These are phyloP conservation scores for Prionailurus bengalensis DNA, from an alignment of 2,113 vertebrate species.

Conservation along the genomic window DNA sequence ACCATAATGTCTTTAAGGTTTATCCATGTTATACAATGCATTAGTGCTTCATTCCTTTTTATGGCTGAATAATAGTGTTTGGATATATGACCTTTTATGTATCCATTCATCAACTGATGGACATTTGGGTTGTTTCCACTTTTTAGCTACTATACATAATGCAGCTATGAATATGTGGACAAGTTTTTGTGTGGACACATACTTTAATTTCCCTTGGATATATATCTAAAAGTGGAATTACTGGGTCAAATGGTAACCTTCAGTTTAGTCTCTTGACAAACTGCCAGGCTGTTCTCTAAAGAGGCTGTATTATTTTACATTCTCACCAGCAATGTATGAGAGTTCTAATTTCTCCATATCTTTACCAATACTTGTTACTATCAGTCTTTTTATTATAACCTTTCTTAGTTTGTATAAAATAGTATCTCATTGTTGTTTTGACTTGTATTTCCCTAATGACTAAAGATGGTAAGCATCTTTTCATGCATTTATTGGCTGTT, in stretches of 20 bases:
- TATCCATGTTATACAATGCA: not conserved
- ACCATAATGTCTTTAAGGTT: not conserved
- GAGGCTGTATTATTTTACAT: not conserved
- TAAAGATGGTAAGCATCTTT: not conserved
- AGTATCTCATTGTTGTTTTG: not conserved
- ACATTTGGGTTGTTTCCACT: not conserved
- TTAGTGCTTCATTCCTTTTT: not conserved
- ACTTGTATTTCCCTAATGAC: slow-evolving; percentile 22
- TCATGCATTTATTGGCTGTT: not conserved
- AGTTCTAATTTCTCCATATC: not conserved
- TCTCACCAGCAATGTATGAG: not conserved
- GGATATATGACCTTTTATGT: not conserved
- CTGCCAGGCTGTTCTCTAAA: not conserved
- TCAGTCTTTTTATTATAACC: not conserved
- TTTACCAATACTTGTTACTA: not conserved
- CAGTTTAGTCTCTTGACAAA: not conserved
- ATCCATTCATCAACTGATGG: not conserved
- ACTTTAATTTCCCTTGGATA: not conserved
- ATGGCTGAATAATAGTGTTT: not conserved
- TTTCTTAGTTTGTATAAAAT: not conserved
- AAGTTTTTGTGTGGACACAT: not conserved
- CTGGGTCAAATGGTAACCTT: not conserved
- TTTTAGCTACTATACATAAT: not conserved
- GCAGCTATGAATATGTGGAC: not conserved
- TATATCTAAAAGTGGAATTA: not conserved